A percentile compares a stretch with the other conserved stretches of the same genome.
These are phyloP conservation scores for Caenorhabditis becei DNA, from an alignment of 2,888 invertebrate species.

Conservation along the genomic window DNA sequence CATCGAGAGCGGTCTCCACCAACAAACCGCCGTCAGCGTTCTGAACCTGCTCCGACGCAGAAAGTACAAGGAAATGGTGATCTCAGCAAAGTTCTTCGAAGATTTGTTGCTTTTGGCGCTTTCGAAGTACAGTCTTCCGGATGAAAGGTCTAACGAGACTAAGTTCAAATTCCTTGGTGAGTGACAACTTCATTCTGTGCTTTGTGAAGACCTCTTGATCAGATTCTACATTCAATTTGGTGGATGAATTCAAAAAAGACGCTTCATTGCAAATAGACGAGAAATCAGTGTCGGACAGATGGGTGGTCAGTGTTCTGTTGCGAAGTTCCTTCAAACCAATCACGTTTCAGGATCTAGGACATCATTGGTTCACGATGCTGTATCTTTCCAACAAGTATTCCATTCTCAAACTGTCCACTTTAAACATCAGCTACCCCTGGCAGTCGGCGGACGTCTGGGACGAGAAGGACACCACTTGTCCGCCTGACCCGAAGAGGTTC, in stretches of 20 bases:
- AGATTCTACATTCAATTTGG: neutral
- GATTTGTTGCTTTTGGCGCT: conserved; percentile 43
- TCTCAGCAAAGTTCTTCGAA: conserved; percentile 26
- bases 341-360: conserved; percentile 27
- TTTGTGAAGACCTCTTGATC: neutral
- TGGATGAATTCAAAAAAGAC: neutral
- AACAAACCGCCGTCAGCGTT: neutral
- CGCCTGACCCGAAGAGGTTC: conserved; percentile 20
- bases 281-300: neutral
- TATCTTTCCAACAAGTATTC: conserved; percentile 13
- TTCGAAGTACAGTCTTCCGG: conserved; percentile 34
- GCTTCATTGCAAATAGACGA: conserved; percentile 3
- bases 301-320: too few relatives aligned
- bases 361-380: conserved; percentile 30
- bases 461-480: conserved; percentile 4
- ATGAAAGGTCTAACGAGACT: neutral
- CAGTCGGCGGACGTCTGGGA: conserved; percentile 16
- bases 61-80: neutral
- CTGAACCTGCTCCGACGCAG: conserved; percentile 1
- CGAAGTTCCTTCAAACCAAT: too few relatives aligned
- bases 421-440: conserved; percentile 24
- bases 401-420: neutral
- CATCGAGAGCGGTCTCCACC: neutral
- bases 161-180: conserved; percentile 42
- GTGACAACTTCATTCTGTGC: neutral